These are phyloP conservation scores for Xestia c-nigrum DNA, from an alignment of 2,888 invertebrate genomes.

Conservation along the genomic window DNA sequence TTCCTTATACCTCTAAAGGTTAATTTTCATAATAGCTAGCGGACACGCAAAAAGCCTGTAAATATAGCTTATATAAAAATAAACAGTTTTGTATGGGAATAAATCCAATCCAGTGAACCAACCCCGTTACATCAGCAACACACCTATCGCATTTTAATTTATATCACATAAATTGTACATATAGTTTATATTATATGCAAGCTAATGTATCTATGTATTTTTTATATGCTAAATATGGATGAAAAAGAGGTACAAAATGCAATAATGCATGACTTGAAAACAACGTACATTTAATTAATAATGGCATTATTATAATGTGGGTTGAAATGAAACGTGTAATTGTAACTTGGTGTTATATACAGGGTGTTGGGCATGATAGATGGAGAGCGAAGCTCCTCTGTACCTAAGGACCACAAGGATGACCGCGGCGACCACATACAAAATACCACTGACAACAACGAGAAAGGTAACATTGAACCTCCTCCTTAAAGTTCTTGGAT, in stretches of 20 bases:
- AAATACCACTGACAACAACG: conserved; percentile 35
- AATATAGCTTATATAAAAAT: too few species aligned
- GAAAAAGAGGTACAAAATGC: conserved; percentile 44
- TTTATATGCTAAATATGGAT: conserved; percentile 47
- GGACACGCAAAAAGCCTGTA: too few species aligned
- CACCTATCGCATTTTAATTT: not conserved
- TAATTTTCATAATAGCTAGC: too few species aligned
- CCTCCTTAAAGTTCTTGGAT: not conserved
- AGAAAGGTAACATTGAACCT: conserved; percentile 63
- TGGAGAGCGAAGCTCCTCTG: conserved; percentile 76
- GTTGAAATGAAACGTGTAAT: conserved; percentile 4
- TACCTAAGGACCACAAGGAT: conserved; percentile 85
- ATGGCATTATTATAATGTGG: not conserved
- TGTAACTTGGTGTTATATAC: conserved; percentile 34
- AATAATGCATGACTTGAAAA: conserved; percentile 49
- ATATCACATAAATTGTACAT: conserved; percentile 18
- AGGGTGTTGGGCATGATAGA: conserved; percentile 85
- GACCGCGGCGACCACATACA: conserved; percentile 58
- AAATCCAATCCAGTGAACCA: too few species aligned
- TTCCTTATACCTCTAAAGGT: too few species aligned
- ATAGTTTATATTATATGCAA: conserved; percentile 23
- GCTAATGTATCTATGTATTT: conserved; percentile 51
- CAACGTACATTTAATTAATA: conserved; percentile 40
- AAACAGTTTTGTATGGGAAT: too few species aligned
- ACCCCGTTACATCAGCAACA: too few species aligned